Evolutionary conservation across 2,113 vertebrate genomes (phyloP), one percentile per base, ranked within the genome.

Genomic region (Festucalex cinctus): DNA sequence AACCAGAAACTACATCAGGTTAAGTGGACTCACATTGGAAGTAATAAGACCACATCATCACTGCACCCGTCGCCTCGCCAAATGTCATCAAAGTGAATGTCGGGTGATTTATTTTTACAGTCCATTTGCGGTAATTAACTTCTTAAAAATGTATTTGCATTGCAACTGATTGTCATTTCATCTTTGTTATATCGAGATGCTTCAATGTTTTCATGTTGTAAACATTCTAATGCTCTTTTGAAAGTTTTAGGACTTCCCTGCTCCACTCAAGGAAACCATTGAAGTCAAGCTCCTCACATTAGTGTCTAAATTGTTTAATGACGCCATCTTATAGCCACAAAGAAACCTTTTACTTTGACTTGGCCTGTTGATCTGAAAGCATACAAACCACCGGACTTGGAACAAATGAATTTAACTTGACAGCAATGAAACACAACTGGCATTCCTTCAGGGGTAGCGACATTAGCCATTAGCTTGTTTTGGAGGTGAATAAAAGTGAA

Each of bases 401-500:
- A 60, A 56, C 59, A 19, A 14, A 56, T 51, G 8, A 32, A 75
- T 77, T 69, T 26, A 20, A 48, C 56, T 10, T 7, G 58, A 64
- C 53, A 28, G n/a, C 0, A 1, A 37, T 6, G 41, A 65, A 74
- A 14, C 37, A 37, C 24, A 61, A n/a, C n/a, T 39, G 61, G 68
- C 26, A 63, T 35, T 39, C n/a, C 43, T 17, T 37, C 12, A 28
- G 28, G 12, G 35, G 26, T 76, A 61, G 37, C 66, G 49, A 57
- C 7, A 19, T 26, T 35, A 49, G 53, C 22, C 37, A 54, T 44
- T 57, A 2, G 70, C 80, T 81, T 69, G 76, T 74, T 85, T 69
- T 57, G 65, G 74, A 83, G 74, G 77, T 81, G 79, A 74, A 77
- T 65, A 85, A 78, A 44, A 80, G 75, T 80, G 68, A 56, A 75